Conservation (phyloP, 2,888 invertebrate species). For the Meganola albula region DNA sequence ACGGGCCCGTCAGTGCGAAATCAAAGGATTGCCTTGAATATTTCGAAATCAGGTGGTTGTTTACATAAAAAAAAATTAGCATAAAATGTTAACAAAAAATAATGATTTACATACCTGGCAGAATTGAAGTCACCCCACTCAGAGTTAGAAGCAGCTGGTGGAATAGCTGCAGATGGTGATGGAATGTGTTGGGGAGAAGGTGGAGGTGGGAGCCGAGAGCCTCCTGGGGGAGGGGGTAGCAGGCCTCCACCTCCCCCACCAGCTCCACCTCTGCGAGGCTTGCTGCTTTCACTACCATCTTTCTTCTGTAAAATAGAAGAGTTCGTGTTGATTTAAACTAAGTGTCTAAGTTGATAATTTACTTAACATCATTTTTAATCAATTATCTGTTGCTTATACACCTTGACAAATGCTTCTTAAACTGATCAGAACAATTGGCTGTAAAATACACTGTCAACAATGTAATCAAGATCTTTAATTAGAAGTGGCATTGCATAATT, state of each 20-base stretch:
- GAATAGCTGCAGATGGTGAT: slow-evolving; percentile 69
- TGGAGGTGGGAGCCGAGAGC: slow-evolving; percentile 85
- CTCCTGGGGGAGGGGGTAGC: slow-evolving; percentile 89
- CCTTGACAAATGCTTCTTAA: too few relatives aligned
- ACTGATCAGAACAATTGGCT: too few relatives aligned
- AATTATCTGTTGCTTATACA: too few relatives aligned
- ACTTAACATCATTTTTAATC: too few relatives aligned
- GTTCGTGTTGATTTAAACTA: slow-evolving; percentile 3
- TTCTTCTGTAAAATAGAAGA: slow-evolving; percentile 82
- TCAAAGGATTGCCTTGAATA: too few relatives aligned
- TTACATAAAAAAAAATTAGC: too few relatives aligned
- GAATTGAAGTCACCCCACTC: slow-evolving; percentile 91
- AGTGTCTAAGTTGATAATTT: slow-evolving; percentile 17
- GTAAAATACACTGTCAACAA: too few relatives aligned
- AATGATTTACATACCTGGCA: slow-evolving; percentile 75
- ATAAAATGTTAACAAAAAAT: too few relatives aligned
- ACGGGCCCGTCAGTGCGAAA: too few relatives aligned
- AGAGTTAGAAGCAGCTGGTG: slow-evolving; percentile 64
- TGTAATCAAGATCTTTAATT: too few relatives aligned
- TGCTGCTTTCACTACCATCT: slow-evolving; percentile 88
- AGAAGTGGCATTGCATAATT: too few relatives aligned
- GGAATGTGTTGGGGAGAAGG: slow-evolving; percentile 87
- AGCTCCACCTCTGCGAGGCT: slow-evolving; percentile 70
- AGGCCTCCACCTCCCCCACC: slow-evolving; percentile 75
- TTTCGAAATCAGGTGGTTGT: too few relatives aligned